Conservation (phyloP, 37 sponge, comb jelly and placozoan genomes). For the Petrosia ficiformis region DNA sequence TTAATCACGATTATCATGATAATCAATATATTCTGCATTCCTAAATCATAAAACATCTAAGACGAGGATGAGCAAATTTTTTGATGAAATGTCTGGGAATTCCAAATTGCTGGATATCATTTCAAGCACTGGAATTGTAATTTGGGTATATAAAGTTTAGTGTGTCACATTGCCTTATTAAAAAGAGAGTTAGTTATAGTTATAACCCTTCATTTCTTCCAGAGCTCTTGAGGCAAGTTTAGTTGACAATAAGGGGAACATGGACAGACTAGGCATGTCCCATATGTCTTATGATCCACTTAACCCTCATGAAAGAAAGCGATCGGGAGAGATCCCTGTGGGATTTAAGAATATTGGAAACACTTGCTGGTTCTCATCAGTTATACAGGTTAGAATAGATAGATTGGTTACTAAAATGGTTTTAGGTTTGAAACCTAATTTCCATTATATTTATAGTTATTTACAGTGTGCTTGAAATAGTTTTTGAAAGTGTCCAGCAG, state of each 20-base stretch:
- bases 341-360: constrained; percentile 85
- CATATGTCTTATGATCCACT: constrained; percentile 55
- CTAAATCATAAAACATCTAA: too few relatives aligned
- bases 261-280: constrained; percentile 8
- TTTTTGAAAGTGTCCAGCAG: not conserved
- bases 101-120: too few relatives aligned
- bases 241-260: constrained; percentile 42
- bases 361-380: constrained; percentile 83
- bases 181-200: too few relatives aligned
- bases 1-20: too few relatives aligned
- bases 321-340: constrained; percentile 43
- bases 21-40: too few relatives aligned
- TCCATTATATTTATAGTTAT: not conserved
- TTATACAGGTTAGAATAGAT: constrained; percentile 59
- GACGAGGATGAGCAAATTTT: too few relatives aligned
- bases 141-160: too few relatives aligned
- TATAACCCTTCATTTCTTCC: too few relatives aligned
- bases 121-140: too few relatives aligned
- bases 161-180: too few relatives aligned
- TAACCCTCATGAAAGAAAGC: constrained; percentile 70
- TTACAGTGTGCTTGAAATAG: not conserved
- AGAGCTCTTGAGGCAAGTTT: constrained; percentile 79
- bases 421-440: not conserved
- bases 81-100: too few relatives aligned
- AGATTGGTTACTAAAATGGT: not conserved